phyloP scores from a whole-genome alignment of 2,113 vertebrate genomes.

The Conger conger region DNA sequence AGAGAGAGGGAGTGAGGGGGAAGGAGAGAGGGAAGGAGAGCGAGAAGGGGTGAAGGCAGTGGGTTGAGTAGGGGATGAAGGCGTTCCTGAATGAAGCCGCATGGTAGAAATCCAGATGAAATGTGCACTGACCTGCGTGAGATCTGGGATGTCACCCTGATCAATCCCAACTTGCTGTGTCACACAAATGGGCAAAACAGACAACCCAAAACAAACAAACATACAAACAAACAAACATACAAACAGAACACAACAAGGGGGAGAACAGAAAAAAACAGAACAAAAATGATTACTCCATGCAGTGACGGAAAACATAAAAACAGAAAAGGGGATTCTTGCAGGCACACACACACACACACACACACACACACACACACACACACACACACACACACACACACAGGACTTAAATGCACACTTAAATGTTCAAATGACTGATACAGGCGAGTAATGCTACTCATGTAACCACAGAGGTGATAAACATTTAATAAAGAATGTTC shows the following conservation, averaged over 20 bases:
- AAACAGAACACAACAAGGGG: constrained; percentile 27
- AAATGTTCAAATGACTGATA: constrained; percentile 43
- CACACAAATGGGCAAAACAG: constrained; percentile 60
- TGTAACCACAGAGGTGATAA: constrained; percentile 62
- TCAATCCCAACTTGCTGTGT: constrained; percentile 97
- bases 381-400: constrained; percentile 36
- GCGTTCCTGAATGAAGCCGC: constrained; percentile 7
- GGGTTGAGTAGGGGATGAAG: constrained; percentile 24
- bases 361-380: constrained; percentile 38
- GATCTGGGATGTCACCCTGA: constrained; percentile 92
- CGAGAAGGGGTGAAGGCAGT: constrained; percentile 25
- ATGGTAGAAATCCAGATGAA: constrained; percentile 59
- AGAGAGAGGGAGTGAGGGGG: constrained; percentile 44
- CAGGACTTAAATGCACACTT: constrained; percentile 60
- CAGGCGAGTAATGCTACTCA: constrained; percentile 56
- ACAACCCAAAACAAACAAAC: constrained; percentile 46
- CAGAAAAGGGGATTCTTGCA: constrained; percentile 44
- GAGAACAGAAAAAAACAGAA: constrained; percentile 42
- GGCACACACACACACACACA: constrained; percentile 25
- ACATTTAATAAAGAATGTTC: constrained; percentile 61
- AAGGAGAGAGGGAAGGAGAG: constrained; percentile 34
- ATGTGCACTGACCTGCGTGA: constrained; percentile 93
- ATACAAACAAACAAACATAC: constrained; percentile 35
- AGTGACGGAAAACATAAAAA: constrained; percentile 64
- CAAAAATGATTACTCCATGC: constrained; percentile 70